Conservation (phyloP, 2,888 invertebrate species). For the Tachina lurida region DNA sequence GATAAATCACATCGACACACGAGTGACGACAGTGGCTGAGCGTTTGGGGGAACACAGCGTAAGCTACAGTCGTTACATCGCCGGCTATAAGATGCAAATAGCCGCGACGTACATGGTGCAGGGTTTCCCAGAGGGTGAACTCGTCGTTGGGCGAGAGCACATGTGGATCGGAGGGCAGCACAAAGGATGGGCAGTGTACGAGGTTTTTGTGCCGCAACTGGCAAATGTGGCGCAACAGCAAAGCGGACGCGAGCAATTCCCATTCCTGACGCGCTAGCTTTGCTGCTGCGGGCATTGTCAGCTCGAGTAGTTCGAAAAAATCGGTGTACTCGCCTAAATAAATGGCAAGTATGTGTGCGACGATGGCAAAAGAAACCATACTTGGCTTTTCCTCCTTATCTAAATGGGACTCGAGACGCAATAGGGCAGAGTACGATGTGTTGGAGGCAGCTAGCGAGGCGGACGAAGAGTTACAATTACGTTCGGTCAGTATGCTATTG, state of each 20-base stretch:
- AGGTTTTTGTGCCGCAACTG: slow-evolving; percentile 76
- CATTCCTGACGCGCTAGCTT: slow-evolving; percentile 75
- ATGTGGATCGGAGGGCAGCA: slow-evolving; percentile 76
- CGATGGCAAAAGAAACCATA: slow-evolving; percentile 73
- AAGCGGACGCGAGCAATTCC: slow-evolving; percentile 75
- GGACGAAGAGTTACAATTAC: slow-evolving; percentile 71
- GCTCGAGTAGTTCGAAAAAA: slow-evolving; percentile 75
- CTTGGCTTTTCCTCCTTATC: slow-evolving; percentile 72
- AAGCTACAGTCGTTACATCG: slow-evolving; percentile 75
- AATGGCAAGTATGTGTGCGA: slow-evolving; percentile 75
- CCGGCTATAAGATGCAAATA: slow-evolving; percentile 75
- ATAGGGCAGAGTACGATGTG: slow-evolving; percentile 74
- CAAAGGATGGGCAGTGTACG: slow-evolving; percentile 76
- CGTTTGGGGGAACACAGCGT: slow-evolving; percentile 74
- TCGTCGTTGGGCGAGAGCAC: slow-evolving; percentile 75
- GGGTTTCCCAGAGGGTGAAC: slow-evolving; percentile 74
- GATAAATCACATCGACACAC: slow-evolving; percentile 73
- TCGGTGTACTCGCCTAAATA: slow-evolving; percentile 76
- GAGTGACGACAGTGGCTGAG: slow-evolving; percentile 75
- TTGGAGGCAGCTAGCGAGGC: slow-evolving; percentile 72
- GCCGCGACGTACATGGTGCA: slow-evolving; percentile 74
- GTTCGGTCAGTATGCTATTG: slow-evolving; percentile 75
- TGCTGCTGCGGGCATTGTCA: slow-evolving; percentile 74
- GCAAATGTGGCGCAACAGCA: slow-evolving; percentile 75
- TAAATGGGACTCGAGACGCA: slow-evolving; percentile 73